phyloP scores from a whole-genome alignment of 2,797 vertebrate genomes.

The Sardinella longiceps region DNA sequence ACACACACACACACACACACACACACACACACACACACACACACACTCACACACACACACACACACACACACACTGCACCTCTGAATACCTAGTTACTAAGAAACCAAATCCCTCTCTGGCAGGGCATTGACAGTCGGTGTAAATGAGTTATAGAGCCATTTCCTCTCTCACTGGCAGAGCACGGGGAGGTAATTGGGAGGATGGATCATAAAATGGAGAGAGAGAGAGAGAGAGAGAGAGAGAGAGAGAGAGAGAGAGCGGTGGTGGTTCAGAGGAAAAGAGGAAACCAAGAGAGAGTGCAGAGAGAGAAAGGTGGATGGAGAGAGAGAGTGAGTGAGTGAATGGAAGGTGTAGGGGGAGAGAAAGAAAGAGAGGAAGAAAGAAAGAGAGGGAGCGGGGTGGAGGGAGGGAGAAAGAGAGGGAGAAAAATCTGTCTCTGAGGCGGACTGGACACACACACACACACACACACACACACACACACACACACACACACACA shows the following conservation, averaged over 20 bases:
- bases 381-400: slow-evolving; percentile 17
- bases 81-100: slow-evolving; percentile 67
- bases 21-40: slow-evolving; percentile 25
- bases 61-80: slow-evolving; percentile 2
- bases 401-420: slow-evolving; percentile 30
- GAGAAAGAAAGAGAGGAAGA: slow-evolving; percentile 4
- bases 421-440: slow-evolving; percentile 48
- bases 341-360: background rate
- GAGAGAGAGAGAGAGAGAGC: background rate
- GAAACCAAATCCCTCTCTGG: slow-evolving; percentile 57
- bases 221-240: background rate
- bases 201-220: slow-evolving; percentile 51
- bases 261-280: background rate
- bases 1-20: background rate
- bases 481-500: too few relatives aligned
- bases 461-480: too few relatives aligned
- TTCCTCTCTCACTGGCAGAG: slow-evolving; percentile 72
- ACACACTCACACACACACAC: slow-evolving; percentile 19
- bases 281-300: background rate
- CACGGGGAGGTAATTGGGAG: slow-evolving; percentile 66
- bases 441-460: slow-evolving; percentile 50
- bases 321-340: slow-evolving; percentile 8
- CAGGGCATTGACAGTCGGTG: slow-evolving; percentile 65
- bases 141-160: slow-evolving; percentile 78
- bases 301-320: background rate